A percentile compares a stretch with the other conserved stretches of the same genome.
Conservation (phyloP, 1,140 invertebrate species). For the Drosophila ironensis region DNA sequence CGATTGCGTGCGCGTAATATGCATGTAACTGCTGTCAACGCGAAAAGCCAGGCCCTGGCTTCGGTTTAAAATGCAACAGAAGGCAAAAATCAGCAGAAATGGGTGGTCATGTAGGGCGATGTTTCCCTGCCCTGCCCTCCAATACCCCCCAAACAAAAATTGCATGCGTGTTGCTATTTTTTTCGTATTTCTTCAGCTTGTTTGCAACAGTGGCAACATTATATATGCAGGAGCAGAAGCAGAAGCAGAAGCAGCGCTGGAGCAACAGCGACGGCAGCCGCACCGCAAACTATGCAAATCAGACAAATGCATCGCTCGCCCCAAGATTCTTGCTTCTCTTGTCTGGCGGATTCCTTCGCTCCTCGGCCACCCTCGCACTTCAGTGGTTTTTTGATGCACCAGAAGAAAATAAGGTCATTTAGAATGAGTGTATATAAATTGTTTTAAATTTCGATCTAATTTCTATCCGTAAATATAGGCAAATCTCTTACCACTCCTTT, state of each 20-base stretch:
- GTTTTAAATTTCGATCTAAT: no score
- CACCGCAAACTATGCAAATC: slow-evolving; percentile 73
- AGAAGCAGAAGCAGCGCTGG: no score
- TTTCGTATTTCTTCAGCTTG: slow-evolving; percentile 8
- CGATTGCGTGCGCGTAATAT: slow-evolving; percentile 54
- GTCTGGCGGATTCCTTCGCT: background rate
- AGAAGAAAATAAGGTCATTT: no score
- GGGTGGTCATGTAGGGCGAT: slow-evolving; percentile 2
- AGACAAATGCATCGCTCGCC: slow-evolving; percentile 47
- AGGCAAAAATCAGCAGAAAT: slow-evolving; percentile 10
- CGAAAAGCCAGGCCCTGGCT: slow-evolving; percentile 37
- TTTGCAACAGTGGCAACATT: slow-evolving; percentile 61
- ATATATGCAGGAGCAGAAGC: slow-evolving; percentile 73
- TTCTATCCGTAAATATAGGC: no score
- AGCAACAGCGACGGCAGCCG: slow-evolving; percentile 46
- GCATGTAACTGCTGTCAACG: slow-evolving; percentile 66
- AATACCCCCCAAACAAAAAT: slow-evolving; percentile 29
- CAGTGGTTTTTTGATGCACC: background rate
- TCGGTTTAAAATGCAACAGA: slow-evolving; percentile 70
- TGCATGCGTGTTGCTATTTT: slow-evolving; percentile 59
- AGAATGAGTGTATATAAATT: no score
- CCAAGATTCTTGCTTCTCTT: slow-evolving; percentile 1
- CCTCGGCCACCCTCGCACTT: slow-evolving; percentile 17
- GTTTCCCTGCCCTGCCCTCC: slow-evolving; percentile 37
- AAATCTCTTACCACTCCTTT: no score